A percentile compares a stretch with the other conserved stretches of the same genome.
Conservation (phyloP, 2,888 invertebrate genomes). For the Xylocampa areola region DNA sequence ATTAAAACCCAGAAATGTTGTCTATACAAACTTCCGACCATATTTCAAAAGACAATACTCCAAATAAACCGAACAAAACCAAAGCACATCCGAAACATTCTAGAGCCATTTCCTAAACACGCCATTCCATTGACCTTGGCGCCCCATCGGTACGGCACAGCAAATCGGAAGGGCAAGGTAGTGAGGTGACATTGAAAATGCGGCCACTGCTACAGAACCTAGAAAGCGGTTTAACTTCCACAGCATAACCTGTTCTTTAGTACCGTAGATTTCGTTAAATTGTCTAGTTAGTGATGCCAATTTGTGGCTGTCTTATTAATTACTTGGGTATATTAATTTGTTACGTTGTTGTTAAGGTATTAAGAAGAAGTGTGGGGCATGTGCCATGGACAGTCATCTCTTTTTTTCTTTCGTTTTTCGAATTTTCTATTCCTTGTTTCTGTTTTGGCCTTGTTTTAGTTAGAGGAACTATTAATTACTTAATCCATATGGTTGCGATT, state of each 20-base stretch:
- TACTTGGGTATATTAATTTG: constrained; percentile 26
- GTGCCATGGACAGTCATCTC: no score
- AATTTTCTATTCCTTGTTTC: neutral
- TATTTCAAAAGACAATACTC: neutral
- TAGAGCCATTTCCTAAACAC: constrained; percentile 17
- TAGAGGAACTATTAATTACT: no score
- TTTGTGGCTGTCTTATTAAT: constrained; percentile 43
- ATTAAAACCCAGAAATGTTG: no score
- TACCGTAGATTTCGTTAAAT: constrained; percentile 44
- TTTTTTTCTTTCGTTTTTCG: neutral
- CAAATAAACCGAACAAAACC: neutral
- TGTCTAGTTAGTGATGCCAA: constrained; percentile 42
- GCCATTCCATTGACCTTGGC: constrained; percentile 54
- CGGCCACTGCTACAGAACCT: constrained; percentile 68
- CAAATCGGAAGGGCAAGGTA: constrained; percentile 69
- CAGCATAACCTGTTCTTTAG: constrained; percentile 39
- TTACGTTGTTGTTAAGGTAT: constrained; percentile 32
- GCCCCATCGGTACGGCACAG: constrained; percentile 57
- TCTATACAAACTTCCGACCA: no score
- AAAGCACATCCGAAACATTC: constrained; percentile 7
- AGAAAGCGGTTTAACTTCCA: constrained; percentile 59
- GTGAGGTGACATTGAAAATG: constrained; percentile 67
- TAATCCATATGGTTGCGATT: no score
- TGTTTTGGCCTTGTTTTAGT: no score
- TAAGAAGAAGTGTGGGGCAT: constrained; percentile 22